These are phyloP conservation scores for Drosophila macrothrix DNA, from an alignment of 2,888 invertebrate genomes.

Conservation along the genomic window DNA sequence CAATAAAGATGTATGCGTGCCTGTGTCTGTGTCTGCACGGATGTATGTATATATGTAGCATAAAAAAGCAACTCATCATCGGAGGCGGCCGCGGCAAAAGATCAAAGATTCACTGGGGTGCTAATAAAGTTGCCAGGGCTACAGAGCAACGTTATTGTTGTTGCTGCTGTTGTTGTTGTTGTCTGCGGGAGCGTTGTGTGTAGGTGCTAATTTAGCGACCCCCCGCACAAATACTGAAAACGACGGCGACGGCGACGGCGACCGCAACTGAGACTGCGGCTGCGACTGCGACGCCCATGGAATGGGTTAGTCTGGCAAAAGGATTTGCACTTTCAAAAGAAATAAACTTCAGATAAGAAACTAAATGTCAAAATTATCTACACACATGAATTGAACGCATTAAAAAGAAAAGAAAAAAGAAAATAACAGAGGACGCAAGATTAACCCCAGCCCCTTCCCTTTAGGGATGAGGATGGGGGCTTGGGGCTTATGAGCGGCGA, in stretches of 20 bases:
- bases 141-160: slow-evolving; percentile 5
- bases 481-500: slow-evolving; percentile 15
- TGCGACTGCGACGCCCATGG: slow-evolving; percentile 3
- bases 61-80: slow-evolving; percentile 36
- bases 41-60: not conserved
- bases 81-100: slow-evolving; percentile 55
- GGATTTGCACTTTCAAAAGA: slow-evolving; percentile 76
- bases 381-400: slow-evolving; percentile 73
- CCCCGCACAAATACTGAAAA: slow-evolving; percentile 33
- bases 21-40: too few species aligned
- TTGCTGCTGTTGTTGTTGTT: slow-evolving; percentile 18
- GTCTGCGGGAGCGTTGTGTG: slow-evolving; percentile 33
- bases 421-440: slow-evolving; percentile 11
- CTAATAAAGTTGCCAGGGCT: slow-evolving; percentile 72
- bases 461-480: not conserved
- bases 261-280: slow-evolving; percentile 3
- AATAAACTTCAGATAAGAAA: slow-evolving; percentile 79
- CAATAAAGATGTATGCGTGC: too few species aligned
- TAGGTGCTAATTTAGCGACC: slow-evolving; percentile 75
- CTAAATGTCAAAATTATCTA: slow-evolving; percentile 82
- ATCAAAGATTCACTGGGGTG: slow-evolving; percentile 62
- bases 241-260: slow-evolving; percentile 1
- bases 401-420: slow-evolving; percentile 40
- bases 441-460: not conserved
- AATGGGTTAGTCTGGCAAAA: slow-evolving; percentile 7